These are phyloP conservation scores for Gordius sp. DNA, from an alignment of 2,888 invertebrate genomes.

Conservation along the genomic window DNA sequence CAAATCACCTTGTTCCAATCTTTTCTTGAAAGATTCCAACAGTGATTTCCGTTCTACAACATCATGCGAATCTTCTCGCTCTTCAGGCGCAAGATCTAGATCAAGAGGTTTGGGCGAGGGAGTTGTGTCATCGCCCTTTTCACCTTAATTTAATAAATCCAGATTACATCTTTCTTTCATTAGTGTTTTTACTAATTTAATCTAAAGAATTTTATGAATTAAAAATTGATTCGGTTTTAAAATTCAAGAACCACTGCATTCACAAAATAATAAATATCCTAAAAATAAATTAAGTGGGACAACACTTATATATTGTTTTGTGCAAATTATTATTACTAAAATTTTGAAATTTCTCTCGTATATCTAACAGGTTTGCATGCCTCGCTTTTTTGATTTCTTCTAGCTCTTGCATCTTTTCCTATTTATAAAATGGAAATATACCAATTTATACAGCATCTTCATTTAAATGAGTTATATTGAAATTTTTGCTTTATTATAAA, in stretches of 20 bases:
- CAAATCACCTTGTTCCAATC: background rate
- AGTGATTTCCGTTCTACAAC: background rate
- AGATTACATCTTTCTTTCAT: too few species aligned
- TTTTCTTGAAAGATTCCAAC: background rate
- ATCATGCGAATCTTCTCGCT: background rate
- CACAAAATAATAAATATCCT: too few species aligned
- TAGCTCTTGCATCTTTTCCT: background rate
- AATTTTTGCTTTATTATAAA: too few species aligned
- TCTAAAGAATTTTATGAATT: too few species aligned
- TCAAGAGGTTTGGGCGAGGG: background rate
- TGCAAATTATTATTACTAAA: too few species aligned
- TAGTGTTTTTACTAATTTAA: too few species aligned
- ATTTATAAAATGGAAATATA: background rate
- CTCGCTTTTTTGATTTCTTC: background rate
- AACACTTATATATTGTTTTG: too few species aligned
- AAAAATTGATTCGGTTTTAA: too few species aligned
- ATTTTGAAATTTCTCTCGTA: background rate
- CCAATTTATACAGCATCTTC: too few species aligned
- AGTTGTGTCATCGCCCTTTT: background rate
- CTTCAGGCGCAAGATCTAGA: background rate
- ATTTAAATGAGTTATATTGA: background rate
- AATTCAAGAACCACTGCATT: too few species aligned
- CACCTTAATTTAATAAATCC: too few species aligned
- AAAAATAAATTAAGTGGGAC: too few species aligned
- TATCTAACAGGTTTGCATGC: background rate